These are phyloP conservation scores for Daubentonia madagascariensis DNA, from an alignment of 2,113 vertebrate species.

Conservation along the genomic window DNA sequence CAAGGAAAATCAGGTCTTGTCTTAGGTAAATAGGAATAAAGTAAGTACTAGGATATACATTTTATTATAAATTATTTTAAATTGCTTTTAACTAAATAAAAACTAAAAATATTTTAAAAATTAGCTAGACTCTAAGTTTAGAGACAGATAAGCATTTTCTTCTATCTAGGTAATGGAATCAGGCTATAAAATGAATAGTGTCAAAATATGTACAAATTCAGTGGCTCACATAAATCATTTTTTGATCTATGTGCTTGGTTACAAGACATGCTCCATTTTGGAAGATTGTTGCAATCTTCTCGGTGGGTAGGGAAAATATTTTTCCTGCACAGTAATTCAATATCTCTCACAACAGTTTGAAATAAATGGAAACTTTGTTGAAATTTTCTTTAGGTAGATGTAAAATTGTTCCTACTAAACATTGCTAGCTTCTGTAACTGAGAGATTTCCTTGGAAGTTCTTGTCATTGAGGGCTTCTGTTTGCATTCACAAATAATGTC, in stretches of 20 bases:
- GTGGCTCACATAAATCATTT: conserved; percentile 65
- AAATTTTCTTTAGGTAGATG: conserved; percentile 61
- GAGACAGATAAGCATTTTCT: conserved; percentile 10
- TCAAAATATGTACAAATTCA: conserved; percentile 50
- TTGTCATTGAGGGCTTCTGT: not conserved
- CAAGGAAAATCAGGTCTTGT: not conserved
- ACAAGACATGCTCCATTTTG: conserved; percentile 72
- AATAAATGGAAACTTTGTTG: conserved; percentile 77
- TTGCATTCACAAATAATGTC: conserved; percentile 30
- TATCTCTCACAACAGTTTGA: conserved; percentile 65
- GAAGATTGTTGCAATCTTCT: conserved; percentile 78
- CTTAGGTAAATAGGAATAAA: not conserved
- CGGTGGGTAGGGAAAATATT: conserved; percentile 56
- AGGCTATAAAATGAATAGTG: conserved; percentile 47
- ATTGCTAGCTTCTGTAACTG: conserved; percentile 46
- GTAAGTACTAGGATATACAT: not conserved
- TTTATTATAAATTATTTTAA: not conserved
- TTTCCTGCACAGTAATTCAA: conserved; percentile 74
- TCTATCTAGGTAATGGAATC: conserved; percentile 47
- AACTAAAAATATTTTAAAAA: conserved; percentile 31
- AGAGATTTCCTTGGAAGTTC: conserved; percentile 61
- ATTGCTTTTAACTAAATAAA: not conserved
- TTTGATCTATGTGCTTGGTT: conserved; percentile 75
- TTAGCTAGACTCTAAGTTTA: conserved; percentile 39
- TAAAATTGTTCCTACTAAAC: conserved; percentile 53